Base-by-base conservation (phyloP, 2,113 vertebrate genomes). In the Pogonocichla stellata region DNA sequence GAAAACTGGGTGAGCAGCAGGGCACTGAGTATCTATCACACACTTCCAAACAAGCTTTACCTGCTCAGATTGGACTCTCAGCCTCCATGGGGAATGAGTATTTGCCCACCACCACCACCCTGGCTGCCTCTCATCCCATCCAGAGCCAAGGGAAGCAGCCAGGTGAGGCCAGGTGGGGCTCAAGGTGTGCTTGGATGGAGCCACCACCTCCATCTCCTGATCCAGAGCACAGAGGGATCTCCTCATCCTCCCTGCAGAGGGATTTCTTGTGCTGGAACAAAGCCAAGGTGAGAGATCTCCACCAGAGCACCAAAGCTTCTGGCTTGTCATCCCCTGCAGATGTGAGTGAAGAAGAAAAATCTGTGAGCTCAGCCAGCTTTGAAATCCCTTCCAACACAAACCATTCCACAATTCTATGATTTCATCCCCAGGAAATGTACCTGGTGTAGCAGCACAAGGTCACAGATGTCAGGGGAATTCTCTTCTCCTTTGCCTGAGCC, bases 1-100 rank as follows among this genome's bases (percentile, higher is more conserved):
- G 83, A 67, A 56, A 92, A 62, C n/a, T 64, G 75, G 8, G 24
- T 43, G 85, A 84, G 75, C 50, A 77, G 40, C 54, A 62, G 77
- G 33, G 43, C 19, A 2, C 19, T 62, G 42, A 51, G 34, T 2
- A 5, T 61, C 62, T 47, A 17, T 28, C 50, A 51, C 36, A 25
- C 33, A 14, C 15, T 84, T 40, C 53, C 33, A 48, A 23, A n/a
- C 0, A 5, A 0, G 3, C 33, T 78, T 71, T 2, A 5, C 36
- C 19, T 50, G 48, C 40, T 79, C 25, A 17, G 11, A 47, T 72
- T 9, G 4, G 3, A 20, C 33, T 4, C 50, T 24, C 36, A 80
- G 54, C 24, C 42, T 61, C 54, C 40, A 8, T 10, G 26, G 13
- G 34, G 17, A 73, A 48, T 10, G 36, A 74, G 14, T 17, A 31